These are phyloP conservation scores for Liolophura sinensis DNA, from an alignment of 1,140 invertebrate species.

Conservation along the genomic window DNA sequence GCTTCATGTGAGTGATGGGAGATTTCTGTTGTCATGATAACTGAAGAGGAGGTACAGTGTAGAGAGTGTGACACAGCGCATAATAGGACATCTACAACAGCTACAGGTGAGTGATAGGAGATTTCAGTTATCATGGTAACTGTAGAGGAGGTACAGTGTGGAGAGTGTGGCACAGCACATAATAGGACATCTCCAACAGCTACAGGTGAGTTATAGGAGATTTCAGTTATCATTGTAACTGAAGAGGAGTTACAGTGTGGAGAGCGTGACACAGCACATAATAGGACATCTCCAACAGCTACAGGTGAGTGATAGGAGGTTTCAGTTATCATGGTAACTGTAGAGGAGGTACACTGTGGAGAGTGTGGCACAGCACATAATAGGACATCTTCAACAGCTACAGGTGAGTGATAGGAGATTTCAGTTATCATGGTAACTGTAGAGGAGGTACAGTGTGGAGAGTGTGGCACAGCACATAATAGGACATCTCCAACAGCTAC, in stretches of 20 bases:
- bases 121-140: too few relatives aligned
- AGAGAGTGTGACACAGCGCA: background rate
- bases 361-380: background rate
- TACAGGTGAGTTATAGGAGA: background rate
- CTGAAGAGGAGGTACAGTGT: background rate
- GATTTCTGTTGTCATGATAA: too few relatives aligned
- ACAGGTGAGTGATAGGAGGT: background rate
- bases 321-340: slow-evolving; percentile 11
- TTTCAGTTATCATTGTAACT: too few relatives aligned
- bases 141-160: too few relatives aligned
- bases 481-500: slow-evolving; percentile 27
- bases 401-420: background rate
- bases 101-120: too few relatives aligned
- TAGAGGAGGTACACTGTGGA: background rate
- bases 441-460: slow-evolving; percentile 18
- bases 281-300: background rate
- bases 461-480: slow-evolving; percentile 19
- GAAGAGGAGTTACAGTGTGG: background rate
- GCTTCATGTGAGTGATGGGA: too few relatives aligned
- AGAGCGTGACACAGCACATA: background rate
- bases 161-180: background rate
- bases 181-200: background rate
- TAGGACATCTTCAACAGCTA: background rate
- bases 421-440: slow-evolving; percentile 12
- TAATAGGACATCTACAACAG: background rate